Evolutionary conservation across 2,113 vertebrate species (phyloP).

Genomic region (Chionomys nivalis): DNA sequence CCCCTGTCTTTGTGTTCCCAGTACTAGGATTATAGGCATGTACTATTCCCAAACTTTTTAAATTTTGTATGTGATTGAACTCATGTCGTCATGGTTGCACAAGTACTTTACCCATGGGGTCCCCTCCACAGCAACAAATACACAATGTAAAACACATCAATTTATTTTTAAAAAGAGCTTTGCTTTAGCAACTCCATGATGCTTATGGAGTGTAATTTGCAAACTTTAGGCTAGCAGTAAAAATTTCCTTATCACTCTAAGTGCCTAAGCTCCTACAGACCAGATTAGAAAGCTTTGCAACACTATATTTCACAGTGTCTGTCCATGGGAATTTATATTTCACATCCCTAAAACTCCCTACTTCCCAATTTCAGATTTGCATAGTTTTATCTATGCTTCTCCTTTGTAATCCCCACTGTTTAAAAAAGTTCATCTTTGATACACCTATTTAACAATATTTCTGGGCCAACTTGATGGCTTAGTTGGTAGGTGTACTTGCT

Average conservation of each 20-base stretch:
- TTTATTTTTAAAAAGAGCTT: conserved; percentile 55
- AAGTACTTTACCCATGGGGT: not conserved
- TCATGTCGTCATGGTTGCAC: not conserved
- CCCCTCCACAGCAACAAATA: not conserved
- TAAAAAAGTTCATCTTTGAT: not conserved
- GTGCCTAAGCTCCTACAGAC: not conserved
- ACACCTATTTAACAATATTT: not conserved
- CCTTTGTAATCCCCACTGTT: not conserved
- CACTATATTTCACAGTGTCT: not conserved
- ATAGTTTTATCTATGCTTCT: conserved; percentile 9
- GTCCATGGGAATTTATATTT: not conserved
- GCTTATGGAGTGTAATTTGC: not conserved
- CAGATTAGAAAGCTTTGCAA: not conserved
- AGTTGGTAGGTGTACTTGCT: not conserved
- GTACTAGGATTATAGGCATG: not conserved
- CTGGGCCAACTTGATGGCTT: not conserved
- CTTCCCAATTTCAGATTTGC: not conserved
- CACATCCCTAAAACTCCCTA: not conserved
- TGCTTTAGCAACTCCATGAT: not conserved
- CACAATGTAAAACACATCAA: conserved; percentile 2
- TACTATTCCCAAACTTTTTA: not conserved
- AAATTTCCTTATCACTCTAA: not conserved
- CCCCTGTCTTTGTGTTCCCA: not conserved
- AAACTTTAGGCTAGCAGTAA: not conserved
- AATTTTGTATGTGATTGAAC: not conserved